Evolutionary conservation across 2,888 invertebrate genomes (phyloP).

Genomic region (Hypomecis atomaria): DNA sequence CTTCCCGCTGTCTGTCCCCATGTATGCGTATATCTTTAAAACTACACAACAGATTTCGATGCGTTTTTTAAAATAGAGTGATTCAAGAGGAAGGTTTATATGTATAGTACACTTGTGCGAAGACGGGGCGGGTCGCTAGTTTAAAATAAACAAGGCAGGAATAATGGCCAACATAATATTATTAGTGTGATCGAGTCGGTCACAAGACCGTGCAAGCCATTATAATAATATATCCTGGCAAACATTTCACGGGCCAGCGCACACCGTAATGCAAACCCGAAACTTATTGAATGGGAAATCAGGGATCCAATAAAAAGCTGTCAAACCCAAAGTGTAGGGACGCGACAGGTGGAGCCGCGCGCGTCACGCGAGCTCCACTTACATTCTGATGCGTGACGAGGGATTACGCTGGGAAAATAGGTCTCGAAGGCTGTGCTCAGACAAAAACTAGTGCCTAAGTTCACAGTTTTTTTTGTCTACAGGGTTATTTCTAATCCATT

Average conservation of each 20-base stretch:
- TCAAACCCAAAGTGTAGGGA: conserved; percentile 69
- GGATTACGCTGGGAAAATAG: conserved; percentile 26
- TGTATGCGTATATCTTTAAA: too few relatives aligned
- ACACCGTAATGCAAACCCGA: conserved; percentile 70
- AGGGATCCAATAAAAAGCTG: conserved; percentile 79
- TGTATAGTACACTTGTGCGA: too few relatives aligned
- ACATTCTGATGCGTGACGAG: conserved; percentile 35
- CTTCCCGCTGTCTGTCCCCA: too few relatives aligned
- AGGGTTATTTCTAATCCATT: too few relatives aligned
- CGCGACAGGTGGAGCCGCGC: conserved; percentile 61
- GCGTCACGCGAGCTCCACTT: conserved; percentile 37
- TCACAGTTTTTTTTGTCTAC: too few relatives aligned
- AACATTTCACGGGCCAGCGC: conserved; percentile 73
- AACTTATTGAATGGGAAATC: conserved; percentile 78
- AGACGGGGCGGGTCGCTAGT: too few relatives aligned
- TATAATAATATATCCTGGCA: conserved; percentile 53
- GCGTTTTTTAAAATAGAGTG: too few relatives aligned
- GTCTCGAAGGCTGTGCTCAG: not conserved
- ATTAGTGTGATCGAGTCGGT: conserved; percentile 54
- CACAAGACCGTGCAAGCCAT: conserved; percentile 52
- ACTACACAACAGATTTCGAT: too few relatives aligned
- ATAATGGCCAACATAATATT: conserved; percentile 9
- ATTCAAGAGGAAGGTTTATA: too few relatives aligned
- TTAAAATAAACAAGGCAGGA: not conserved
- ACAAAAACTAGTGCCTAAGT: not conserved